Evolutionary conservation across 2,888 invertebrate genomes (phyloP).

Genomic region (Oithona nana): DNA sequence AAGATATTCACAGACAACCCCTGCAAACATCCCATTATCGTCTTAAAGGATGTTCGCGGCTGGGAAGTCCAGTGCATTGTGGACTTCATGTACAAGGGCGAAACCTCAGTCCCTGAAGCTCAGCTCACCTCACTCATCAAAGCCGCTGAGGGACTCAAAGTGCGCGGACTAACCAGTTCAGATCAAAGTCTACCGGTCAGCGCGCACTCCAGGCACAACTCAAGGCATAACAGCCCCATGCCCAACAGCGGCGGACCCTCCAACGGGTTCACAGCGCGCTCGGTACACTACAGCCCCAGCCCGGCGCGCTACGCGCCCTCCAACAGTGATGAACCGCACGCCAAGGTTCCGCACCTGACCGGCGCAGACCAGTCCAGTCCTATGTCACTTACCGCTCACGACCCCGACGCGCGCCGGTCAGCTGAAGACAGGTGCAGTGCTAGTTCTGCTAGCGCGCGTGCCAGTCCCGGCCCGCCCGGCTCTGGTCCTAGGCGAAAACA

Average conservation of each 20-base stretch:
- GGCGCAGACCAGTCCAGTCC: constrained; percentile 14
- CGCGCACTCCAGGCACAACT: constrained; percentile 11
- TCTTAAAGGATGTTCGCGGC: constrained; percentile 68
- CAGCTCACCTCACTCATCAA: constrained; percentile 62
- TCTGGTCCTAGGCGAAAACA: constrained; percentile 26
- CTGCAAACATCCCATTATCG: constrained; percentile 80
- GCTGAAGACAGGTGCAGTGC: neutral
- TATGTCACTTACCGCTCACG: constrained; percentile 5
- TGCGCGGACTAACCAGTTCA: constrained; percentile 49
- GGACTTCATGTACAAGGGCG: constrained; percentile 83
- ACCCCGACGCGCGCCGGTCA: neutral
- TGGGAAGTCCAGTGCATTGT: constrained; percentile 76
- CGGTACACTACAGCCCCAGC: constrained; percentile 24
- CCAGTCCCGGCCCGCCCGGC: constrained; percentile 5
- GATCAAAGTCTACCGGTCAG: constrained; percentile 26
- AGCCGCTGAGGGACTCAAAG: constrained; percentile 29
- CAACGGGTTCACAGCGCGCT: constrained; percentile 26
- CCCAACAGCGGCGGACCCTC: constrained; percentile 26
- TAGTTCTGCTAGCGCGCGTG: neutral
- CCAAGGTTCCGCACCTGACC: constrained; percentile 13
- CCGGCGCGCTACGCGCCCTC: constrained; percentile 33
- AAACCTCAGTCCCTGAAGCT: constrained; percentile 69
- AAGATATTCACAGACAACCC: constrained; percentile 73
- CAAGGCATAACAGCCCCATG: constrained; percentile 5
- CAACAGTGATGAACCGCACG: constrained; percentile 34